These are phyloP conservation scores for Ellobium chinense DNA, from an alignment of 2,888 invertebrate species.

Conservation along the genomic window DNA sequence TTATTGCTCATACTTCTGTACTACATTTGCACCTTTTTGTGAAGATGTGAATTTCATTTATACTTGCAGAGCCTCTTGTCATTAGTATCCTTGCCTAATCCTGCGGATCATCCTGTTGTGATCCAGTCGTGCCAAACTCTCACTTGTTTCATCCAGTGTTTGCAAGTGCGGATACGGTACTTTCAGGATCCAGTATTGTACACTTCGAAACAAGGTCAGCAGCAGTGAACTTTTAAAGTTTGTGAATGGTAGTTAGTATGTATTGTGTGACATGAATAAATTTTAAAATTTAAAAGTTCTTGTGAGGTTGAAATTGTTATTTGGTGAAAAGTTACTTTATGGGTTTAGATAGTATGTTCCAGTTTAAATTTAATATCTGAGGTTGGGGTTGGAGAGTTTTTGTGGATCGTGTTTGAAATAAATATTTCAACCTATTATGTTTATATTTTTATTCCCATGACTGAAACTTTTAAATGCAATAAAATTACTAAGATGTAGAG, in stretches of 20 bases:
- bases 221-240: background rate
- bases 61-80: constrained; percentile 72
- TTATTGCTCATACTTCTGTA: no score
- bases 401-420: background rate
- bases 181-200: constrained; percentile 76
- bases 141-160: constrained; percentile 61
- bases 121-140: constrained; percentile 68
- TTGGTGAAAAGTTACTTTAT: no score
- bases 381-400: background rate
- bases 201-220: constrained; percentile 74
- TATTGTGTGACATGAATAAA: no score
- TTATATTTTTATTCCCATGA: no score
- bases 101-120: constrained; percentile 57
- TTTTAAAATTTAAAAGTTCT: no score
- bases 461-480: no score
- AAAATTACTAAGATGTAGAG: no score
- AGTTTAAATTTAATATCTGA: no score
- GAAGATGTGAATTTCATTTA: no score
- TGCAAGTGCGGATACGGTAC: constrained; percentile 67
- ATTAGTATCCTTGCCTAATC: constrained; percentile 59
- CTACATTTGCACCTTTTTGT: no score
- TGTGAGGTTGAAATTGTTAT: no score
- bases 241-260: background rate
- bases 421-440: background rate
- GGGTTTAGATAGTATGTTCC: no score